A percentile compares a stretch with the other conserved stretches of the same genome.
phyloP scores from a whole-genome alignment of 2,888 invertebrate genomes.

The Tetragonisca angustula region DNA sequence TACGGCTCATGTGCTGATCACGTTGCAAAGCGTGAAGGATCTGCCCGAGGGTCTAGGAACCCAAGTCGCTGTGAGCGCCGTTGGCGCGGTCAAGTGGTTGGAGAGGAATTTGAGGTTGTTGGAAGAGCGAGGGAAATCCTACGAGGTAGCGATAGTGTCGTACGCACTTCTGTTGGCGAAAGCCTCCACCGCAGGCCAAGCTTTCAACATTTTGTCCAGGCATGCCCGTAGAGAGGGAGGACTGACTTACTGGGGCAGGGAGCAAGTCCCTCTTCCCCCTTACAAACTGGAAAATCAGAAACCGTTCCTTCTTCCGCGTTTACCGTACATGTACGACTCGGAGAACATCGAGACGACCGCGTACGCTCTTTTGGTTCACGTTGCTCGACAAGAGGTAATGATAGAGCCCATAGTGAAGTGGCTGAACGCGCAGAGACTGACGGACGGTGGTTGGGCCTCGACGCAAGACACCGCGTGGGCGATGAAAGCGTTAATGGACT shows the following conservation, averaged over 20 bases:
- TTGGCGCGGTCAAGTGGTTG: constrained; percentile 91
- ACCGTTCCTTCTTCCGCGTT: constrained; percentile 93
- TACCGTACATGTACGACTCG: constrained; percentile 95
- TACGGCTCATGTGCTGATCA: constrained; percentile 96
- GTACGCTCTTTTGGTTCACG: constrained; percentile 95
- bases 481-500: constrained; percentile 94
- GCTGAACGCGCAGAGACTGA: constrained; percentile 94
- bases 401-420: constrained; percentile 95
- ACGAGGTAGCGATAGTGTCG: constrained; percentile 94
- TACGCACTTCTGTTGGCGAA: constrained; percentile 94
- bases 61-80: constrained; percentile 90
- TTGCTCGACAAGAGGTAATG: constrained; percentile 92
- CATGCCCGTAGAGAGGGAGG: constrained; percentile 91
- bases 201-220: constrained; percentile 89
- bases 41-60: constrained; percentile 90
- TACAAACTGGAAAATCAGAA: constrained; percentile 95
- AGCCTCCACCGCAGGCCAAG: constrained; percentile 94
- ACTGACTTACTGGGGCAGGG: constrained; percentile 93
- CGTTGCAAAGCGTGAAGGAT: constrained; percentile 93
- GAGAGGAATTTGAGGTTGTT: constrained; percentile 92
- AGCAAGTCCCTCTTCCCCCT: constrained; percentile 91
- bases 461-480: constrained; percentile 96
- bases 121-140: constrained; percentile 89
- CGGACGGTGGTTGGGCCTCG: constrained; percentile 95
- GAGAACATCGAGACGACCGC: constrained; percentile 97